phyloP scores from a whole-genome alignment of 2,113 vertebrate genomes.

The Dolichotis patagonum region DNA sequence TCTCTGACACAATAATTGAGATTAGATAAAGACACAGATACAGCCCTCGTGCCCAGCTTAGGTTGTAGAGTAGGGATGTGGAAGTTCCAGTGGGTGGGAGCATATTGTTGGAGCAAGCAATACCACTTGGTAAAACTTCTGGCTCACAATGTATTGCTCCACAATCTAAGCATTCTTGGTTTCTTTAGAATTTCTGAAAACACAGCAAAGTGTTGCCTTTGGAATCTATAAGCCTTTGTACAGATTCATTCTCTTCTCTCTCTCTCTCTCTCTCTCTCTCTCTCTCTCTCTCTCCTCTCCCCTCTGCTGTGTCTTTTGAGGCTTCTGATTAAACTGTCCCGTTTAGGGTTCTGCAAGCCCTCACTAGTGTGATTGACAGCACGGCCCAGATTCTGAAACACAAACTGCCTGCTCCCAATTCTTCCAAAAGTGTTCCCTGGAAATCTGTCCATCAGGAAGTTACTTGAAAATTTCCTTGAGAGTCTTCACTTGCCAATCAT shows the following conservation, averaged over 20 bases:
- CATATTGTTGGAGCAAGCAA: not conserved
- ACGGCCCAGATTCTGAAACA: not conserved
- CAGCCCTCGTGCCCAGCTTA: not conserved
- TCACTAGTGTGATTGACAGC: not conserved
- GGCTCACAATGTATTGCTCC: not conserved
- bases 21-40: not conserved
- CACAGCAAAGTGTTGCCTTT: not conserved
- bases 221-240: not conserved
- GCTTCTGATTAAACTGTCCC: not conserved
- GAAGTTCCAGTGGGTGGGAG: not conserved
- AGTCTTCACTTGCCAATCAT: not conserved
- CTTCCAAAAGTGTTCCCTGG: fast-evolving
- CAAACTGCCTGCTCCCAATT: not conserved
- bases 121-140: too few relatives aligned
- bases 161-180: fast-evolving
- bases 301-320: not conserved
- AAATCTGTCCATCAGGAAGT: not conserved
- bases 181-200: not conserved
- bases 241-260: not conserved
- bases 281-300: not conserved
- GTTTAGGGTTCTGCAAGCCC: not conserved
- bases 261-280: not conserved
- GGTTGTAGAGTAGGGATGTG: not conserved
- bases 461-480: not conserved
- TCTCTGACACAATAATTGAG: not conserved